Percentiles rank a stretch among this genome's conserved stretches.
Evolutionary conservation across 2,888 invertebrate species (phyloP).

Genomic region (Dryobota labecula): DNA sequence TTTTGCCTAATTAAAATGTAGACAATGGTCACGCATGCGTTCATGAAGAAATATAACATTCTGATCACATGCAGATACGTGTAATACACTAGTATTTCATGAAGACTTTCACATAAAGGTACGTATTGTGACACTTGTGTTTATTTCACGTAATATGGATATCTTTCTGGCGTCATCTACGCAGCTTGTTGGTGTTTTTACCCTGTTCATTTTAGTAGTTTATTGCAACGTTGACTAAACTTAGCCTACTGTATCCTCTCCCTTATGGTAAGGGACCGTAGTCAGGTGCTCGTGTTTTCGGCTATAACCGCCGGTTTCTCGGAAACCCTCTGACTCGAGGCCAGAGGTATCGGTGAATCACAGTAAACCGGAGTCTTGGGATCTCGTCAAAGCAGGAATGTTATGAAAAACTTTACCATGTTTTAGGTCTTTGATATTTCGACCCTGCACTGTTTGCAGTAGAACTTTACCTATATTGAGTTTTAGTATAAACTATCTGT

Average conservation of each 20-base stretch:
- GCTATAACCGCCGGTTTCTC: constrained; percentile 8
- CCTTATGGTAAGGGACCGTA: neutral
- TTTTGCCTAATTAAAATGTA: constrained; percentile 8
- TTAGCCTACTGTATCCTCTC: neutral
- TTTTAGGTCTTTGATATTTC: neutral
- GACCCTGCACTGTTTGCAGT: neutral
- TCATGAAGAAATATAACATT: constrained; percentile 4
- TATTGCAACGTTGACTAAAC: neutral
- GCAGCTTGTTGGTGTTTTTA: neutral
- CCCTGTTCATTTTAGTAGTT: neutral
- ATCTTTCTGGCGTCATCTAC: no score
- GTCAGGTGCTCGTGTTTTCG: constrained; percentile 3
- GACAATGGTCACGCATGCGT: constrained; percentile 25
- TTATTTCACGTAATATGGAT: neutral
- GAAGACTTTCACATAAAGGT: neutral
- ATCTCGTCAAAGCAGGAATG: neutral
- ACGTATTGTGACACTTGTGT: neutral
- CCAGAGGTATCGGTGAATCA: constrained; percentile 5
- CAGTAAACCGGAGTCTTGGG: neutral
- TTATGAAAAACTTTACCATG: neutral
- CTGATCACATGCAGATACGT: constrained; percentile 25
- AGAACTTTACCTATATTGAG: neutral
- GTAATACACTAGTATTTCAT: constrained; percentile 18
- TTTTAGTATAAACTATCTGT: no score
- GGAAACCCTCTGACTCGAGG: constrained; percentile 10